Percentiles rank a stretch among this genome's conserved stretches.
Conservation (phyloP, 2,797 vertebrate species). For the Brachyrhaphis roseni region DNA sequence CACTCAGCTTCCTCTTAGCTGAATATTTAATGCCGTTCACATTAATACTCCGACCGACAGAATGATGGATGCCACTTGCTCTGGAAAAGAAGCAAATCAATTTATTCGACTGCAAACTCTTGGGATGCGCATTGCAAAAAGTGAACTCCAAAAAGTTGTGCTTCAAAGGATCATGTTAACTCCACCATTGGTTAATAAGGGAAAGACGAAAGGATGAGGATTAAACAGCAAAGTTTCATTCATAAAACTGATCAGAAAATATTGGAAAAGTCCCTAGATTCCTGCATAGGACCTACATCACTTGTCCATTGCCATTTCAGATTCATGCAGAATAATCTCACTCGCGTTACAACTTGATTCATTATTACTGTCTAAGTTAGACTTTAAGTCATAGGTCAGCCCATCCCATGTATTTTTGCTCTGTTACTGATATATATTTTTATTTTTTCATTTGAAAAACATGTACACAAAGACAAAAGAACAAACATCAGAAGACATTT, state of each 20-base stretch:
- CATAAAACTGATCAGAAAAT: background rate
- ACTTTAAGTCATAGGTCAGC: too few species aligned
- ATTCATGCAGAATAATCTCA: too few species aligned
- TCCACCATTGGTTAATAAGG: background rate
- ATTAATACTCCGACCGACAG: constrained; percentile 58
- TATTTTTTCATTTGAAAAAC: too few species aligned
- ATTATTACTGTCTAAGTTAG: too few species aligned
- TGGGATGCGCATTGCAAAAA: background rate
- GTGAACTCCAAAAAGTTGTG: background rate
- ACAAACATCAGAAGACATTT: too few species aligned
- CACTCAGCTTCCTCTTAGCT: constrained; percentile 70
- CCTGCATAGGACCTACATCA: too few species aligned
- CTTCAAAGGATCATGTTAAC: background rate
- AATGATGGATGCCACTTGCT: constrained; percentile 43
- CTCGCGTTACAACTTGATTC: too few species aligned
- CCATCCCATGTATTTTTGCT: too few species aligned
- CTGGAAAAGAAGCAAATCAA: constrained; percentile 46
- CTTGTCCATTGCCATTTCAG: too few species aligned
- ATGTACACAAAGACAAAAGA: too few species aligned
- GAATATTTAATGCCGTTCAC: constrained; percentile 73
- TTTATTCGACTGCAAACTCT: constrained; percentile 33
- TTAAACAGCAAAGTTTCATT: background rate
- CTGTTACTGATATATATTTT: too few species aligned
- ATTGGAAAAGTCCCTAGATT: too few species aligned
- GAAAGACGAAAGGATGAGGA: background rate